Percentiles rank a stretch among this genome's conserved stretches.
These are phyloP conservation scores for Crocidura indochinensis DNA, from an alignment of 2,797 vertebrate species.

Conservation along the genomic window DNA sequence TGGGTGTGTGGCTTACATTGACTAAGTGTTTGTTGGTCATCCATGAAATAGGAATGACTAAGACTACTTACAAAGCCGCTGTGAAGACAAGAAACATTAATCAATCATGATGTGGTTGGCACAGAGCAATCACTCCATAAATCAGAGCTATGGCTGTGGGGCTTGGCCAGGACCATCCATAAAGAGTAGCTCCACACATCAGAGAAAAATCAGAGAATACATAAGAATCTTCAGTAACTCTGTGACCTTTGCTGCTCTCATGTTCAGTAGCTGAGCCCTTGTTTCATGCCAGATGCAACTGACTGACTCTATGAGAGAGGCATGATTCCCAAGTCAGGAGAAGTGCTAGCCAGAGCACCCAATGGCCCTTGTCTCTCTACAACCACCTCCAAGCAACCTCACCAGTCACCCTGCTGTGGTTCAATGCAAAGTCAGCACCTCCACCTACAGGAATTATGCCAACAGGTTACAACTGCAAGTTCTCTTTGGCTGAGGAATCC, in stretches of 20 bases:
- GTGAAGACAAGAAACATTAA: not conserved
- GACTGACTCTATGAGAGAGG: not conserved
- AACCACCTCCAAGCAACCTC: conserved; percentile 12
- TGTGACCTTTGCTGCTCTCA: not conserved
- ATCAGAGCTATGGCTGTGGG: not conserved
- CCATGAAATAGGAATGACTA: not conserved
- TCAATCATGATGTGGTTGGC: accelerated
- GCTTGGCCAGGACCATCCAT: not conserved
- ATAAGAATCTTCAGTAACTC: not conserved
- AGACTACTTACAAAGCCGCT: not conserved
- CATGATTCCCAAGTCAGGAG: not conserved
- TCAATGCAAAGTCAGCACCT: not conserved
- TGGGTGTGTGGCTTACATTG: not conserved
- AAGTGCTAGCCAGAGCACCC: not conserved
- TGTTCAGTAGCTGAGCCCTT: not conserved
- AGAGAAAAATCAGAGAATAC: not conserved
- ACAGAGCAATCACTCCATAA: too few species aligned
- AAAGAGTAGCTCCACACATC: not conserved
- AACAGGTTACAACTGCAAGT: not conserved
- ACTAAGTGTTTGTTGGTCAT: not conserved
- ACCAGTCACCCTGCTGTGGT: accelerated
- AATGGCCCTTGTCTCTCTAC: not conserved
- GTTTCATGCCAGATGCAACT: accelerated
- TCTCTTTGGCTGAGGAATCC: not conserved
- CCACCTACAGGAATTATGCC: not conserved